Conservation (phyloP, 2,888 invertebrate species). For the Cylloceria caligata region DNA sequence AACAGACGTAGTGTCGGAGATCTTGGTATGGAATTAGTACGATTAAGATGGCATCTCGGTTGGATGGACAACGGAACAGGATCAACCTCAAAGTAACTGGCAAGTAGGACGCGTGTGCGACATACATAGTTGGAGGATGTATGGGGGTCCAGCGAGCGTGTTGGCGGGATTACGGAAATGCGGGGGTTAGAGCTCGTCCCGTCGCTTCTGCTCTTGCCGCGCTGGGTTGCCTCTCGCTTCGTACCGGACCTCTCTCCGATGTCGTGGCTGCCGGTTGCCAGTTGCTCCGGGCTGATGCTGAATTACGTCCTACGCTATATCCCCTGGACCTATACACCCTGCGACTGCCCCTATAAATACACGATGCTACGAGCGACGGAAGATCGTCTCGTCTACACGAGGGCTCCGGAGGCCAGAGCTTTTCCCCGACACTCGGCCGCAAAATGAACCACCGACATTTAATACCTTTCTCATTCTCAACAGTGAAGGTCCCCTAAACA, state of each 20-base stretch:
- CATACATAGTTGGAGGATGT: constrained; percentile 69
- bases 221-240: constrained; percentile 44
- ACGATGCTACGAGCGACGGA: constrained; percentile 57
- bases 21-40: constrained; percentile 72
- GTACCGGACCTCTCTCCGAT: constrained; percentile 55
- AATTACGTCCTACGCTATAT: constrained; percentile 83
- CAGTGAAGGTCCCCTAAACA: neutral
- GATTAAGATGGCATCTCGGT: constrained; percentile 78
- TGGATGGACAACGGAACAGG: constrained; percentile 73
- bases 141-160: constrained; percentile 73
- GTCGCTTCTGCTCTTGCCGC: constrained; percentile 39
- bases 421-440: constrained; percentile 10
- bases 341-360: constrained; percentile 77
- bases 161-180: constrained; percentile 82
- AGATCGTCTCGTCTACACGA: constrained; percentile 61
- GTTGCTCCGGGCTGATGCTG: constrained; percentile 80
- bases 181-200: constrained; percentile 64
- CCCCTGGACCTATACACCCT: constrained; percentile 81
- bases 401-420: constrained; percentile 23
- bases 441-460: constrained; percentile 57
- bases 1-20: constrained; percentile 8
- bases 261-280: constrained; percentile 70
- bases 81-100: constrained; percentile 81
- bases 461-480: constrained; percentile 51
- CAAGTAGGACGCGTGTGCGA: constrained; percentile 78